These are phyloP conservation scores for Cebidichthys violaceus DNA, from an alignment of 2,113 vertebrate genomes.

Conservation along the genomic window DNA sequence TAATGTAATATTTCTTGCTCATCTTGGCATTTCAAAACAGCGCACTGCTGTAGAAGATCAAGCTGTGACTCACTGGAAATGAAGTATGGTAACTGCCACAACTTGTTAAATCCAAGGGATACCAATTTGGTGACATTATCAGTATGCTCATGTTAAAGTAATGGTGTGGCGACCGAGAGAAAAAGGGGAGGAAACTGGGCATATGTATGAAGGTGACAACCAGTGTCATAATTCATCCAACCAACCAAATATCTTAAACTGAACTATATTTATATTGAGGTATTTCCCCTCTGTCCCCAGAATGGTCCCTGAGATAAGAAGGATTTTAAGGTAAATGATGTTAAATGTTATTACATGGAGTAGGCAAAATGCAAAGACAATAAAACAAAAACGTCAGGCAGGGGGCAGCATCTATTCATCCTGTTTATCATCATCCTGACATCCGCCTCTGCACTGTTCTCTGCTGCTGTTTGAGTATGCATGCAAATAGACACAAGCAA, in stretches of 20 bases:
- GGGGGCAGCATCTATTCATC: constrained; percentile 75
- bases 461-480: constrained; percentile 16
- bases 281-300: accelerated
- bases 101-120: background rate
- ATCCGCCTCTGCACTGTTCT: constrained; percentile 16
- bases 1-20: background rate
- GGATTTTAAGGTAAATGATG: background rate
- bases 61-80: background rate
- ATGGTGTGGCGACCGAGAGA: background rate
- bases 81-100: background rate
- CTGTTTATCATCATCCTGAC: background rate
- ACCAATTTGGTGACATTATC: background rate
- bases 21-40: background rate
- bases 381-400: background rate
- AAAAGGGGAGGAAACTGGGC: background rate
- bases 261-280: background rate
- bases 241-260: background rate
- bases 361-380: background rate
- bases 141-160: background rate
- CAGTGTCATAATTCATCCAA: background rate
- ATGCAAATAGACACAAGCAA: background rate
- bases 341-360: background rate
- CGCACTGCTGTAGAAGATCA: background rate
- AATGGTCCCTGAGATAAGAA: background rate
- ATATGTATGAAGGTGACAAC: background rate